A percentile compares a stretch with the other conserved stretches of the same genome.
Evolutionary conservation across 2,113 vertebrate genomes (phyloP).

Genomic region (Sphaerodactylus townsendi): DNA sequence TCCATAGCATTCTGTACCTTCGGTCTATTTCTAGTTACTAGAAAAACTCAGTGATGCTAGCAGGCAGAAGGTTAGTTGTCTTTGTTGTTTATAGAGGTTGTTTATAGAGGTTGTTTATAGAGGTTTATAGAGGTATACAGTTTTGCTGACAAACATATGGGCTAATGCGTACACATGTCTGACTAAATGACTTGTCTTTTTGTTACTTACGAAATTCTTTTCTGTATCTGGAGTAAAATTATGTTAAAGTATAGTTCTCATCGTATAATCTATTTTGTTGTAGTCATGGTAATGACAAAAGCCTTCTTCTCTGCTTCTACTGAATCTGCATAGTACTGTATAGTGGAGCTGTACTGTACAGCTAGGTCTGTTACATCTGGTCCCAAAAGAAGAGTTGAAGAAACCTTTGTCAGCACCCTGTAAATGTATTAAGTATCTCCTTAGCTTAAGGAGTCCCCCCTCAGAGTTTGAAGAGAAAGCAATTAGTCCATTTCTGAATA

Average conservation of each 20-base stretch:
- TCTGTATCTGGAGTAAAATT: not conserved
- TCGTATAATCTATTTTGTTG: too few relatives aligned
- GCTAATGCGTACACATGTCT: not conserved
- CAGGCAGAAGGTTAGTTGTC: not conserved
- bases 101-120: not conserved
- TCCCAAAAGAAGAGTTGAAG: too few relatives aligned
- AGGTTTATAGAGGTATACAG: not conserved
- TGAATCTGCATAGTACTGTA: too few relatives aligned
- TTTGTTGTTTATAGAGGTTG: not conserved
- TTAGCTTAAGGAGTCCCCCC: too few relatives aligned
- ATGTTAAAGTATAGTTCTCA: not conserved
- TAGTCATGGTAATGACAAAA: not conserved
- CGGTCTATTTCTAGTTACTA: not conserved
- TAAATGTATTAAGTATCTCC: too few relatives aligned
- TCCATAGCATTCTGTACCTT: not conserved
- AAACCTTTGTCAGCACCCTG: too few relatives aligned
- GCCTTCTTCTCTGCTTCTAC: not conserved
- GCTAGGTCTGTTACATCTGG: too few relatives aligned
- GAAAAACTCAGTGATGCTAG: not conserved
- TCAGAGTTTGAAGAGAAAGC: too few relatives aligned
- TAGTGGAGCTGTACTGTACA: too few relatives aligned
- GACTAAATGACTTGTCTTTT: not conserved
- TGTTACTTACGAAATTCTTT: not conserved
- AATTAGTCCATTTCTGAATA: too few relatives aligned
- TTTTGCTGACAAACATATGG: not conserved